Conservation (phyloP, 2,797 vertebrate species). For the Chromis chromis region DNA sequence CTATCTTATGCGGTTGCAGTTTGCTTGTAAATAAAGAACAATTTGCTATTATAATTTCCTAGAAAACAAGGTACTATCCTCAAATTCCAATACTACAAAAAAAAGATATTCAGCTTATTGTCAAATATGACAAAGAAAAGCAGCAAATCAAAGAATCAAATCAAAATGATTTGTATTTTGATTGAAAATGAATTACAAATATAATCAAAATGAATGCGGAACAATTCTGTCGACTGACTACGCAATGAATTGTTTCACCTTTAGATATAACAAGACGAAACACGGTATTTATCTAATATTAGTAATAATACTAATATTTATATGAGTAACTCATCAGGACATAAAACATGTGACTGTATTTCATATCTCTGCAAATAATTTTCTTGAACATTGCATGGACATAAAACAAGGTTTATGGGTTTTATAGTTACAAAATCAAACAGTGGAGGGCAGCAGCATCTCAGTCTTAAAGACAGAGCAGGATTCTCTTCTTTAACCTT, state of each 20-base stretch:
- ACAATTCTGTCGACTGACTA: neutral
- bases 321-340: neutral
- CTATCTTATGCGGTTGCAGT: too few relatives aligned
- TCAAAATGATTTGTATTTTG: too few relatives aligned
- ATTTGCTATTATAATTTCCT: neutral
- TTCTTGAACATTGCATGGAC: neutral
- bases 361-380: neutral
- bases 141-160: neutral
- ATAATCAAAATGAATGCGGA: too few relatives aligned
- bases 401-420: neutral
- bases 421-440: conserved; percentile 17
- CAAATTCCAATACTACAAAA: too few relatives aligned
- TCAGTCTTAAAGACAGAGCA: neutral
- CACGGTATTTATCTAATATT: too few relatives aligned
- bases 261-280: too few relatives aligned
- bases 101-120: too few relatives aligned
- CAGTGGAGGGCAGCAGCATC: conserved; percentile 63
- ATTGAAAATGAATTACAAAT: too few relatives aligned
- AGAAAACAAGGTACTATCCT: too few relatives aligned
- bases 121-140: neutral
- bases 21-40: neutral
- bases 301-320: neutral
- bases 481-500: neutral
- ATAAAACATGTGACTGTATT: neutral
- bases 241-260: neutral